These are phyloP conservation scores for Olivierus martensii DNA, from an alignment of 1,140 invertebrate genomes.

Conservation along the genomic window DNA sequence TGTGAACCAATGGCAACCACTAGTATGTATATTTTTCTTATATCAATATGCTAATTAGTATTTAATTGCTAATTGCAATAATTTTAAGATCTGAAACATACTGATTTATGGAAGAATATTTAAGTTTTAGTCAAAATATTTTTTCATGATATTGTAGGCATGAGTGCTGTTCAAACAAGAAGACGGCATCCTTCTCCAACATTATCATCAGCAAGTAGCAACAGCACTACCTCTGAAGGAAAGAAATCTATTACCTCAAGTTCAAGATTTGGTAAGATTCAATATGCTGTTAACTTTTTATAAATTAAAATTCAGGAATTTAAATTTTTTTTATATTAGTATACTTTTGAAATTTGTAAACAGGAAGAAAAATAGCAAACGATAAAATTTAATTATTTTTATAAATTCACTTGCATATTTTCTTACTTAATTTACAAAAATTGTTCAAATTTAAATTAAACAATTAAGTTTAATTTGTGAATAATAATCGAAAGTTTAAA, in stretches of 20 bases:
- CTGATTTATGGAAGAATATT: constrained; percentile 9
- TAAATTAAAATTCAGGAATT: too few relatives aligned
- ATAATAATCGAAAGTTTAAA: too few relatives aligned
- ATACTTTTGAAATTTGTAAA: too few relatives aligned
- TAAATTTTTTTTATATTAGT: too few relatives aligned
- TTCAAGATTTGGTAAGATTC: constrained; percentile 47
- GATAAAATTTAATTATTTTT: too few relatives aligned
- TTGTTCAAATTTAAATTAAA: too few relatives aligned
- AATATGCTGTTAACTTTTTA: too few relatives aligned
- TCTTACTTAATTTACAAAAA: too few relatives aligned
- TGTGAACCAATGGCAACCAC: constrained; percentile 55
- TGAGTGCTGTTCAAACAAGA: constrained; percentile 30
- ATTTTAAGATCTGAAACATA: constrained; percentile 22
- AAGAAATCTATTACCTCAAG: constrained; percentile 25
- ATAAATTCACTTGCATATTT: too few relatives aligned
- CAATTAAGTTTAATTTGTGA: too few relatives aligned
- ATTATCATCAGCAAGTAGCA: constrained; percentile 72
- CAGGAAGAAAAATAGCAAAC: too few relatives aligned
- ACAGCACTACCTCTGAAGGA: constrained; percentile 41
- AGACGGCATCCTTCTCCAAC: constrained; percentile 70
- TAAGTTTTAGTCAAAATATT: constrained; percentile 20
- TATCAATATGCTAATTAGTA: too few relatives aligned
- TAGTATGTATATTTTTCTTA: not conserved
- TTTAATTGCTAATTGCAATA: constrained; percentile 4
- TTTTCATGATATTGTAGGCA: not conserved